A percentile compares a stretch with the other conserved stretches of the same genome.
Evolutionary conservation across 1,140 invertebrate species (phyloP).

Genomic region (Schmidtea mediterranea): DNA sequence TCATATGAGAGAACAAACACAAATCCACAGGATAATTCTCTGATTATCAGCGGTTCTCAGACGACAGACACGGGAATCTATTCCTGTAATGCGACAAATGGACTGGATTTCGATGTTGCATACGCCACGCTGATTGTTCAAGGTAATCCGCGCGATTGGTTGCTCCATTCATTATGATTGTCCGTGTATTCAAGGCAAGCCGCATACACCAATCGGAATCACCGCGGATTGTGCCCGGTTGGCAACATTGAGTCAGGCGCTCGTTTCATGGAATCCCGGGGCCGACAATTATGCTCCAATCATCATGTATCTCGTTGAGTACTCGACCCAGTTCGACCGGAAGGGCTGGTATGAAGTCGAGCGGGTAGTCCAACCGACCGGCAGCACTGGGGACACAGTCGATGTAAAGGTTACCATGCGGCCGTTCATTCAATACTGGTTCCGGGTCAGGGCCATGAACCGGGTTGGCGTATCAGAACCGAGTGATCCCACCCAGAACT

Average conservation of each 20-base stretch:
- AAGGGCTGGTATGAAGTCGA: slow-evolving; percentile 50
- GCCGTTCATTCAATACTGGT: slow-evolving; percentile 80
- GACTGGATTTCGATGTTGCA: slow-evolving; percentile 51
- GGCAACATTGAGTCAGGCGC: slow-evolving; percentile 39
- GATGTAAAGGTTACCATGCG: slow-evolving; percentile 31
- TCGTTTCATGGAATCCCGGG: slow-evolving; percentile 52
- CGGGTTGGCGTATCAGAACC: slow-evolving; percentile 64
- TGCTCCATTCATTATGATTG: background rate
- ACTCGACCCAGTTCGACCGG: slow-evolving; percentile 71
- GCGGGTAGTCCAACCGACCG: background rate
- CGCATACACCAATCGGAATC: background rate
- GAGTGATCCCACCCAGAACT: slow-evolving; percentile 41
- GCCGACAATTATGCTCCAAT: slow-evolving; percentile 80
- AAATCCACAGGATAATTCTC: slow-evolving; percentile 47
- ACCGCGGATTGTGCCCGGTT: background rate
- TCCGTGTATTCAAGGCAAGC: background rate
- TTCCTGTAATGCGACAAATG: slow-evolving; percentile 71
- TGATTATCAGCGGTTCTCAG: slow-evolving; percentile 69
- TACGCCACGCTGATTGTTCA: slow-evolving; percentile 67
- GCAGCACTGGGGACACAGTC: background rate
- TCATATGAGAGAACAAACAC: slow-evolving; percentile 27
- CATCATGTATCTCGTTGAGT: slow-evolving; percentile 60
- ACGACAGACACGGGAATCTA: slow-evolving; percentile 77
- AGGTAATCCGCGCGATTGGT: slow-evolving; percentile 34
- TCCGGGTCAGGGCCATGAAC: slow-evolving; percentile 67